Conservation (phyloP, 2,888 invertebrate genomes). For the Melieria crassipennis region DNA sequence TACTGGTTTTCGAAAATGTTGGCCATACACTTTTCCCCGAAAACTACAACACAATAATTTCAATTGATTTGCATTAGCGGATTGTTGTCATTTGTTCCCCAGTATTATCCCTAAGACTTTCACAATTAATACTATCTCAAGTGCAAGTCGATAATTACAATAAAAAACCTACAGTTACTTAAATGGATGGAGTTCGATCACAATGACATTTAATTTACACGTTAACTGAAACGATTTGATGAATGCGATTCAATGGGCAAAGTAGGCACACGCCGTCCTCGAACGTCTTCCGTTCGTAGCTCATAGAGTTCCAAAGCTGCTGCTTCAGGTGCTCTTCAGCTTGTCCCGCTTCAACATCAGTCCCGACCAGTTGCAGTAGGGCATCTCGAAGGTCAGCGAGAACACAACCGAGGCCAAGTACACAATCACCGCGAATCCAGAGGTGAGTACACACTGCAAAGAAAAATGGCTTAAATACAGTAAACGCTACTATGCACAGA, state of each 20-base stretch:
- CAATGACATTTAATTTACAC: conserved; percentile 26
- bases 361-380: conserved; percentile 62
- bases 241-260: conserved; percentile 11
- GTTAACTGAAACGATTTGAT: conserved; percentile 12
- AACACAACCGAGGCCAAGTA: conserved; percentile 60
- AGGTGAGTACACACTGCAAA: conserved; percentile 56
- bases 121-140: not conserved
- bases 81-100: too few relatives aligned
- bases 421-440: conserved; percentile 60
- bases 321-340: conserved; percentile 32
- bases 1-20: conserved; percentile 19
- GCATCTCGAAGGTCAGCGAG: conserved; percentile 61
- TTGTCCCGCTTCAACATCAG: conserved; percentile 44
- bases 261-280: not conserved
- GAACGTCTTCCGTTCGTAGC: not conserved
- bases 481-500: not conserved
- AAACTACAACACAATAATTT: too few relatives aligned
- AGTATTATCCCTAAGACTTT: not conserved
- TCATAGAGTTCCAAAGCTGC: conserved; percentile 21
- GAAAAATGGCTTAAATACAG: not conserved
- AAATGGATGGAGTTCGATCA: conserved; percentile 35
- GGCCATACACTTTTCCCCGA: too few relatives aligned
- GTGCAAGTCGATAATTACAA: not conserved
- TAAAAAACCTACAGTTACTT: not conserved
- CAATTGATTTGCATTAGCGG: too few relatives aligned